Base-by-base conservation (phyloP, 2,888 invertebrate species). In the Macrostomum cliftonense region DNA sequence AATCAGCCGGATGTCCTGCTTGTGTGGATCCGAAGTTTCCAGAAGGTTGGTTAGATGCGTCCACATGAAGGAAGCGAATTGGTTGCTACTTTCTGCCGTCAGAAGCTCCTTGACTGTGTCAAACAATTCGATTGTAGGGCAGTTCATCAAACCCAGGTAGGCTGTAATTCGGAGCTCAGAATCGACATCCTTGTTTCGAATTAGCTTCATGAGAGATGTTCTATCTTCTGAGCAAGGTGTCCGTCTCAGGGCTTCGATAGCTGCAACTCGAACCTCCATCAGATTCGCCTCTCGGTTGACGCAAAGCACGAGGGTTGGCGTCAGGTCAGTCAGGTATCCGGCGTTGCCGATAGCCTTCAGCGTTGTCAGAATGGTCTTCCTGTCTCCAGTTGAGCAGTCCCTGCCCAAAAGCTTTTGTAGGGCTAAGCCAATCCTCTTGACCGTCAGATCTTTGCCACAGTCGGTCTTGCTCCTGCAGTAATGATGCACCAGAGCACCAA, bases 61-160 rank as follows among this genome's bases (percentile, higher is more conserved):
- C 87, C 88, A 91, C 2, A 93, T 83, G 70, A 86, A 93, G 5
- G 89, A 86, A 12, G 86, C 87, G 37, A 89, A 87, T 78, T 91
- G 89, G 70, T 87, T 86, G 16, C 85, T 80, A 65, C 66, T 2
- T 47, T 54, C 45, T 57, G 54, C 37, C 64, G 56, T 17, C 13
- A 54, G 42, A 0, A 55, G 49, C 5, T 45, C 49, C 62, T 81
- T 79, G 43, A 91, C 79, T 47, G 77, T 77, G 49, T 78, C 74
- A 1, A 91, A 74, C 0, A 81, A 77, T 43, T 78, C 75, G 56
- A 83, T 79, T 58, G 80, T 79, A 0, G 88, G 87, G 64, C 91
- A 93, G 47, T 77, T 77, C 84, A 89, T 89, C 4, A 84, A 76
- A 68, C 85, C 83, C 39, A 88, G 69, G 65, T 89, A 91, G 1